phyloP scores from a whole-genome alignment of 2,888 invertebrate genomes.

The Drosophila hawaiiensis region DNA sequence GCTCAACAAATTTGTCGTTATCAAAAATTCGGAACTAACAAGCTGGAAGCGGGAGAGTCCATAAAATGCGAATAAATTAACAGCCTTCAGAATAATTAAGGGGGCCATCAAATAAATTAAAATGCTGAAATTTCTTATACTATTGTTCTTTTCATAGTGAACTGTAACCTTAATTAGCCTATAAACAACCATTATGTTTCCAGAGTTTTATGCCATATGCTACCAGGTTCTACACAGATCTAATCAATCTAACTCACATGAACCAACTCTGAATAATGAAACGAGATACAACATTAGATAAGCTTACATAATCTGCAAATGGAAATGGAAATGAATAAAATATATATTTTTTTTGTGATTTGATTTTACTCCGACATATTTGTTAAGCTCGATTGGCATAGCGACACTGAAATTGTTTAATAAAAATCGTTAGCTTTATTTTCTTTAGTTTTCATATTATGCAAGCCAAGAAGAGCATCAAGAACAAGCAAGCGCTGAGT shows the following conservation, averaged over 20 bases:
- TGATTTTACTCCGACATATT: constrained; percentile 18
- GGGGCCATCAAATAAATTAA: not conserved
- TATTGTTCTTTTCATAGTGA: constrained; percentile 49
- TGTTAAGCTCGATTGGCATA: constrained; percentile 32
- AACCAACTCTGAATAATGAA: not conserved
- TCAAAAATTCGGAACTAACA: not conserved
- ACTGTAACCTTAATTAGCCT: constrained; percentile 61
- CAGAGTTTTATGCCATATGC: constrained; percentile 26
- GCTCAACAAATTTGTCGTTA: constrained; percentile 38
- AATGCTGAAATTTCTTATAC: constrained; percentile 19
- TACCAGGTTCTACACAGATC: constrained; percentile 21
- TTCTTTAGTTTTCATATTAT: constrained; percentile 11
- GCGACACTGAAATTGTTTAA: constrained; percentile 14
- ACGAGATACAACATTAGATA: not conserved
- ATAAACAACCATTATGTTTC: constrained; percentile 59
- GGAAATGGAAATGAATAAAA: not conserved
- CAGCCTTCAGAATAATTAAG: not conserved
- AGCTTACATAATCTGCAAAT: constrained; percentile 1
- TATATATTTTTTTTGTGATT: not conserved
- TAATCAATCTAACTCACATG: constrained; percentile 3
- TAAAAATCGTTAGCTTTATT: constrained; percentile 16
- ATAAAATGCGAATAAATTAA: constrained; percentile 2
- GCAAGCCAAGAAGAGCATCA: constrained; percentile 32
- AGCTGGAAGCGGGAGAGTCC: not conserved
- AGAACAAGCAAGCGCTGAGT: constrained; percentile 42